phyloP scores from a whole-genome alignment of 2,113 vertebrate species.

The Montifringilla adamsi region DNA sequence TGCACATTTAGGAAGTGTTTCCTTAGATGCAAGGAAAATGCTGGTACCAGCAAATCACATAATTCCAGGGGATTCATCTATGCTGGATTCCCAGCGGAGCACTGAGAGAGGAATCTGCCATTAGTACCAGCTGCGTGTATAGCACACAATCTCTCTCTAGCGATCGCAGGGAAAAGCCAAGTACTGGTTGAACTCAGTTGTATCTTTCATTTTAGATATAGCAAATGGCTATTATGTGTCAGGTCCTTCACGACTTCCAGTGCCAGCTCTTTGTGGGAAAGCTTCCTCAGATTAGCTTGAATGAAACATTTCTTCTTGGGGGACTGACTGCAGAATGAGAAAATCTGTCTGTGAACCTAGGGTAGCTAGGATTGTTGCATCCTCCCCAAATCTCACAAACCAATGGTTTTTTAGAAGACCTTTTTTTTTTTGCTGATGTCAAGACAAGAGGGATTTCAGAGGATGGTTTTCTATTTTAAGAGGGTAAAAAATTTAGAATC shows the following conservation, averaged over 20 bases:
- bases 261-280: neutral
- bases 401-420: neutral
- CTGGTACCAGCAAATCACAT: conserved; percentile 6
- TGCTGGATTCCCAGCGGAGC: conserved; percentile 34
- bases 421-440: neutral
- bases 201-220: conserved; percentile 3
- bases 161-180: conserved; percentile 14
- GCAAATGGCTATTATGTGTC: neutral
- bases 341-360: neutral
- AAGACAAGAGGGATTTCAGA: neutral
- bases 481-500: neutral
- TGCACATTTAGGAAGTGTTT: neutral
- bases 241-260: neutral
- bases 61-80: conserved; percentile 44
- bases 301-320: neutral
- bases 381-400: neutral
- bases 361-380: neutral
- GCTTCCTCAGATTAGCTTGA: neutral
- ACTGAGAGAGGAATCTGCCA: conserved; percentile 22
- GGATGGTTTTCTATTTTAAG: neutral
- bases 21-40: conserved; percentile 10
- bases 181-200: neutral
- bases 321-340: neutral
- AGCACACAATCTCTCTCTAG: conserved; percentile 14
- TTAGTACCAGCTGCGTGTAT: conserved; percentile 50